Percentiles rank a stretch among this genome's conserved stretches.
Conservation (phyloP, 2,113 vertebrate species). For the Neopipo cinnamomea region DNA sequence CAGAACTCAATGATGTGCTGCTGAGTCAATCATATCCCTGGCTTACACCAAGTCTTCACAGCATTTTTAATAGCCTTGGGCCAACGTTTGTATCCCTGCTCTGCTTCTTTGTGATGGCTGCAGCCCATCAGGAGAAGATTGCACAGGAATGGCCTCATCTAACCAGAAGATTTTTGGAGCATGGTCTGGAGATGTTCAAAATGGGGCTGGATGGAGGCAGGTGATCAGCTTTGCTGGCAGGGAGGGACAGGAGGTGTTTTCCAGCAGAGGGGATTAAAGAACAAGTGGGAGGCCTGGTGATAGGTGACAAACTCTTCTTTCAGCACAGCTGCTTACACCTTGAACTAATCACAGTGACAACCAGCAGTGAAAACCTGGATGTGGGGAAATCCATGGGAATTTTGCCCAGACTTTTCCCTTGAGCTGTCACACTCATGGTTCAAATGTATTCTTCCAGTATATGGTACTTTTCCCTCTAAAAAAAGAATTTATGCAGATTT, state of each 20-base stretch:
- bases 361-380: constrained; percentile 20
- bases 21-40: no score
- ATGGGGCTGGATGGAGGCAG: no score
- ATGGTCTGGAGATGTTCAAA: neutral
- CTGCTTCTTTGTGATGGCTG: neutral
- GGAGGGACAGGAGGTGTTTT: neutral
- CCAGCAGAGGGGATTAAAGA: neutral
- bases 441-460: neutral
- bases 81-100: neutral
- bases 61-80: neutral
- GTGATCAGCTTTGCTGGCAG: neutral
- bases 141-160: neutral
- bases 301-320: constrained; percentile 29
- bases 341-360: constrained; percentile 56
- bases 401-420: constrained; percentile 43
- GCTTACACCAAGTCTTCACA: neutral
- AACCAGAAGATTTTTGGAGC: neutral
- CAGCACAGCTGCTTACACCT: constrained; percentile 38
- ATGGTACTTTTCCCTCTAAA: neutral
- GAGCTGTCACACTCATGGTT: neutral
- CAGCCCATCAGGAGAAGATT: neutral
- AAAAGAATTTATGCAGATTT: neutral
- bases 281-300: neutral
- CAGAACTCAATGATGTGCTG: neutral
- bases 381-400: neutral